These are phyloP conservation scores for Lamellibrachia columna DNA, from an alignment of 2,888 invertebrate species.

Conservation along the genomic window DNA sequence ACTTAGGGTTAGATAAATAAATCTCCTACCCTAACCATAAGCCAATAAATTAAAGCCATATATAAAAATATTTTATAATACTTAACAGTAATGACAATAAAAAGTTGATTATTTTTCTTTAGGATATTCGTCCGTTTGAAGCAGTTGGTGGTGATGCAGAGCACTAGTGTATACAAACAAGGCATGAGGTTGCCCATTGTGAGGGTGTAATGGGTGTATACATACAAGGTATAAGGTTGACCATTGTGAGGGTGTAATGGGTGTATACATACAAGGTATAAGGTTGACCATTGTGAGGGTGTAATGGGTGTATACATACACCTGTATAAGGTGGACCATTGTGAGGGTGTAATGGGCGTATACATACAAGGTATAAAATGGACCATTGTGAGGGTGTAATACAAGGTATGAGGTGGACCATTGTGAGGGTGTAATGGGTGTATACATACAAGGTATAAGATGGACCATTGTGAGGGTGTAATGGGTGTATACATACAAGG, in stretches of 20 bases:
- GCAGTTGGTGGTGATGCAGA: too few relatives aligned
- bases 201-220: constrained; percentile 72
- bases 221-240: constrained; percentile 76
- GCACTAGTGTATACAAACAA: constrained; percentile 25
- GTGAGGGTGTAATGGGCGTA: constrained; percentile 76
- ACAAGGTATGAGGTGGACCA: constrained; percentile 81
- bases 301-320: constrained; percentile 82
- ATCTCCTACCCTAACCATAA: too few relatives aligned
- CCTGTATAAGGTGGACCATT: constrained; percentile 84
- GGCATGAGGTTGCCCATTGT: constrained; percentile 89
- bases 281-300: constrained; percentile 75
- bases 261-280: too few relatives aligned
- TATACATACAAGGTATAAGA: constrained; percentile 76
- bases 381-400: constrained; percentile 80
- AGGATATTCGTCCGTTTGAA: too few relatives aligned
- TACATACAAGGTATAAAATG: constrained; percentile 77
- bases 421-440: constrained; percentile 75
- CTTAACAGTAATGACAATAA: too few relatives aligned
- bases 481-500: constrained; percentile 68
- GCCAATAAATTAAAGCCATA: too few relatives aligned
- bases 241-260: constrained; percentile 81
- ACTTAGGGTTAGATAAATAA: too few relatives aligned
- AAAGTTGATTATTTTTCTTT: too few relatives aligned
- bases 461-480: constrained; percentile 82
- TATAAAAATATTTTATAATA: too few relatives aligned